Evolutionary conservation across 1,140 invertebrate species (phyloP).

Genomic region (Coptotermes formosanus): DNA sequence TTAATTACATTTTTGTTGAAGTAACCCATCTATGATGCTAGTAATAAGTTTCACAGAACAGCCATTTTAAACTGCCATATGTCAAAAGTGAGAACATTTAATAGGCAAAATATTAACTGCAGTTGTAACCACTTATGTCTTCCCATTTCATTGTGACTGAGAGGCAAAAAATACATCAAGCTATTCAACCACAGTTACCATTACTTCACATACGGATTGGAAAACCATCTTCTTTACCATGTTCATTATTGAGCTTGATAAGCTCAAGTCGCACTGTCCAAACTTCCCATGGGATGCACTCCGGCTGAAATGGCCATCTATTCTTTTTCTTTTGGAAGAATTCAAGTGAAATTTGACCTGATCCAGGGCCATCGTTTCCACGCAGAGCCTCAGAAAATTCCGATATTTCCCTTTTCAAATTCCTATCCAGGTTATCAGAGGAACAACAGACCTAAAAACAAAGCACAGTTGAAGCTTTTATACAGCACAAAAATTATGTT

Average conservation of each 20-base stretch:
- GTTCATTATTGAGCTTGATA: slow-evolving; percentile 80
- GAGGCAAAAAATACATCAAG: no score
- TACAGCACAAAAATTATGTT: neutral
- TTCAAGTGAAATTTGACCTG: slow-evolving; percentile 88
- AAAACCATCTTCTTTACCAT: slow-evolving; percentile 50
- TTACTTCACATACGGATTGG: no score
- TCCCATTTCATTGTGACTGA: no score
- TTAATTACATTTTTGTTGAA: no score
- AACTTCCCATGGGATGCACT: slow-evolving; percentile 95
- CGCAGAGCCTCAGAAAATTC: slow-evolving; percentile 83
- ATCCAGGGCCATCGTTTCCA: slow-evolving; percentile 66
- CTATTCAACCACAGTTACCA: no score
- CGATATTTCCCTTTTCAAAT: slow-evolving; percentile 77
- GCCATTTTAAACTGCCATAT: no score
- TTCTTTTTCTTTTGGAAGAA: slow-evolving; percentile 91
- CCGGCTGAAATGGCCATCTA: slow-evolving; percentile 83
- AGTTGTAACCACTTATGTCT: no score
- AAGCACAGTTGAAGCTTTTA: neutral
- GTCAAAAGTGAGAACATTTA: no score
- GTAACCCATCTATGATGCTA: no score
- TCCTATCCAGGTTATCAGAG: slow-evolving; percentile 71
- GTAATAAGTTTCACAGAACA: no score
- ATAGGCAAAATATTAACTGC: no score
- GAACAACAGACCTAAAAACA: slow-evolving; percentile 73
- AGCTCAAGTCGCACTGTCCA: slow-evolving; percentile 92